These are phyloP conservation scores for Magallana ariakensis DNA, from an alignment of 1,140 invertebrate genomes.

Conservation along the genomic window DNA sequence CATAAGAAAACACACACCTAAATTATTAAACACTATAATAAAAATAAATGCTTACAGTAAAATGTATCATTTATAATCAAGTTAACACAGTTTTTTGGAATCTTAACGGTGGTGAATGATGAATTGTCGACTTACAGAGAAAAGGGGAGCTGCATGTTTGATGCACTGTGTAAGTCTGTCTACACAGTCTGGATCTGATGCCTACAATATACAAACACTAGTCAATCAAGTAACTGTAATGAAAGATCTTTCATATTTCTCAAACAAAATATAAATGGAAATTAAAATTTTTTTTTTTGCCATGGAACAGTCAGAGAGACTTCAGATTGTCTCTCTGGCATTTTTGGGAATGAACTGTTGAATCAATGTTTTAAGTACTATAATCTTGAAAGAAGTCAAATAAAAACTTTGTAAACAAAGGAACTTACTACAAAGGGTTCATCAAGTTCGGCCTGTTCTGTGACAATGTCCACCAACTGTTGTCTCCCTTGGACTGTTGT, in stretches of 20 bases:
- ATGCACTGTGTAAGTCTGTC: slow-evolving; percentile 91
- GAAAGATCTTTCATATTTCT: too few relatives aligned
- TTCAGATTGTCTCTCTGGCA: not conserved
- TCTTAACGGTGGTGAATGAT: not conserved
- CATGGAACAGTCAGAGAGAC: too few relatives aligned
- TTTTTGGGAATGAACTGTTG: too few relatives aligned
- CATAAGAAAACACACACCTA: not conserved
- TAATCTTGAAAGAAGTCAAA: too few relatives aligned
- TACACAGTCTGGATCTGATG: slow-evolving; percentile 87
- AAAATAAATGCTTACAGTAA: not conserved
- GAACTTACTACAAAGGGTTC: slow-evolving; percentile 85
- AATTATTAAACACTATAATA: not conserved
- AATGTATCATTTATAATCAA: not conserved
- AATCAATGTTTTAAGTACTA: too few relatives aligned
- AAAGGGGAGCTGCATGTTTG: slow-evolving; percentile 90
- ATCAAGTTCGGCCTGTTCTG: slow-evolving; percentile 89
- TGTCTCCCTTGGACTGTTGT: slow-evolving; percentile 91
- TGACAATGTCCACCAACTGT: slow-evolving; percentile 91
- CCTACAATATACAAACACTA: slow-evolving; percentile 60
- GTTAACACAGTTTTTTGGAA: not conserved
- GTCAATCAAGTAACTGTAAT: too few relatives aligned
- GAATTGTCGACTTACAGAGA: slow-evolving; percentile 87
- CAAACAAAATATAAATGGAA: too few relatives aligned
- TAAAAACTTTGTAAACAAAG: not conserved
- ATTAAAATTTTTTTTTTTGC: too few relatives aligned